Evolutionary conservation across 2,113 vertebrate genomes (phyloP), one percentile per base, ranked within the genome.

Genomic region (Pimephales promelas): DNA sequence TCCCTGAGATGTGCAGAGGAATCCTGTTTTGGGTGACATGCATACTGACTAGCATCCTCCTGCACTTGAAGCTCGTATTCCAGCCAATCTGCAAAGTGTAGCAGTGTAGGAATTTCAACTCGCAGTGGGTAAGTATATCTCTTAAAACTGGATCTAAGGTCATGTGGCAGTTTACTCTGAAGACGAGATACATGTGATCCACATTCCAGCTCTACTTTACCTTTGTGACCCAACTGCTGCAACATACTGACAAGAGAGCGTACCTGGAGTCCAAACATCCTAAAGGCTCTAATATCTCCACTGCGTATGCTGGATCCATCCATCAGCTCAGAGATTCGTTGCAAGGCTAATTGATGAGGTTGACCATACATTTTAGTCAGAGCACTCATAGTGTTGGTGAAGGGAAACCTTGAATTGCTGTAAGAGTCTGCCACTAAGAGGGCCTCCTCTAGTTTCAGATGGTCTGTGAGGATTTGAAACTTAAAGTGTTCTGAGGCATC

Each of bases 11-110:
- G n/a, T n/a, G n/a, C n/a, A n/a, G n/a, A n/a, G n/a, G n/a, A n/a
- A n/a, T n/a, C n/a, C 62, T 31, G 31, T 3, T 31, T 76, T 45
- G 13, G 14, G 10, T 54, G n/a, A 43, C 57, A 31, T 10, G 34
- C 2, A 28, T 24, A 83, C 24, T 28, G 45, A 16, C 18, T 22
- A 22, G 3, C 18, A 22, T 76, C 82, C 24, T 83, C 59, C 40
- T 84, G 73, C 16, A 80, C 36, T 3, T 73, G 9, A 11, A 85
- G 49, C 77, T 85, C 76, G n/a, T 61, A 79, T 14, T 81, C 28
- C 36, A 70, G 22, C 62, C 79, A 81, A 66, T 70, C 62, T 5
- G 45, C 61, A 11, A 70, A 68, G 47, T 81, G 47, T 1, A 54
- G 2, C n/a, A 70, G 43, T 4, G 79, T 81, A 2, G 79, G 62